A percentile compares a stretch with the other conserved stretches of the same genome.
phyloP scores from a whole-genome alignment of 2,888 invertebrate genomes.

The Norana najaformis region DNA sequence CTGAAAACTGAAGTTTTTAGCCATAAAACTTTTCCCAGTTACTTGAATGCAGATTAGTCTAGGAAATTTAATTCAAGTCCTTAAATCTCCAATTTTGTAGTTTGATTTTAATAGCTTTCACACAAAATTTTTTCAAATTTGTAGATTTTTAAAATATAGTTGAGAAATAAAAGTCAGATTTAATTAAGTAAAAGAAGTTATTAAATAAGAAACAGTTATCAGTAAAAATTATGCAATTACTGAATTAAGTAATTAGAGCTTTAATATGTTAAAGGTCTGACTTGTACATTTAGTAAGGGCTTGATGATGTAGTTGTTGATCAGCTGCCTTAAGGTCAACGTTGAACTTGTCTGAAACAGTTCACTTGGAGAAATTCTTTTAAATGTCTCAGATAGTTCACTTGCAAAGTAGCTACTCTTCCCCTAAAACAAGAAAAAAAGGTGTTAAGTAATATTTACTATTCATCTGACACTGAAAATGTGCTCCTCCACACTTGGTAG shows the following conservation, averaged over 20 bases:
- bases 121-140: no score
- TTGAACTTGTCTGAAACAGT: background rate
- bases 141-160: background rate
- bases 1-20: no score
- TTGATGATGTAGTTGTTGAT: constrained; percentile 6
- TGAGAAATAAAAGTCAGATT: background rate
- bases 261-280: background rate
- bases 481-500: background rate
- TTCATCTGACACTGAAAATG: background rate
- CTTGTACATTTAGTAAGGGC: background rate
- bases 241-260: background rate
- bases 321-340: background rate
- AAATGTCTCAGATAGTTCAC: background rate
- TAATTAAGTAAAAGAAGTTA: background rate
- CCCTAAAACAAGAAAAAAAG: background rate
- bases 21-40: no score
- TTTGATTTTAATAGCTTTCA: no score
- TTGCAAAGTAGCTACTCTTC: background rate
- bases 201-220: background rate
- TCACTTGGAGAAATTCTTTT: background rate
- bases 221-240: background rate
- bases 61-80: no score
- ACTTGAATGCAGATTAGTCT: no score
- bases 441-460: background rate
- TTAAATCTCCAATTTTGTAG: no score